Base-by-base conservation (phyloP, 2,113 vertebrate species). In the Callospermophilus lateralis region DNA sequence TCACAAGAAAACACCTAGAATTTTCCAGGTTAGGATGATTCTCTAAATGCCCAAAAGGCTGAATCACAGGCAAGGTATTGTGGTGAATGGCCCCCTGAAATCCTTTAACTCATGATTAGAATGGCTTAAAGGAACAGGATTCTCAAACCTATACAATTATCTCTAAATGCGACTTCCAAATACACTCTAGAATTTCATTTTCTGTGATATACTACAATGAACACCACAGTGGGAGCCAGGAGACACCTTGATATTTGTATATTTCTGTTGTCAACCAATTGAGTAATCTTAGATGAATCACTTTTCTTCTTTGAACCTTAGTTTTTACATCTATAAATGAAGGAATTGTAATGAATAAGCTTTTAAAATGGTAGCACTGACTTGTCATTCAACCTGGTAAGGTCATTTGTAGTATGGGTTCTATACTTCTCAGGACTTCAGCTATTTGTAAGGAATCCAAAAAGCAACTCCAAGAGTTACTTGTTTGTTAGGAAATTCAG, bases 111-210 rank as follows among this genome's bases (percentile, higher is more conserved):
- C 11, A 42, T 26, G 67, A 6, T 6, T 45, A 53, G 53, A 94
- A 84, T 8, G 77, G 22, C 24, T 90, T 39, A 94, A 51, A 30
- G 58, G 63, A 89, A 68, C 26, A 83, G 32, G 5, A 72, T 94
- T 39, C 42, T 76, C 20, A 84, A 83, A 9, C 15, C 2, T 70
- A 34, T 55, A 74, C 4, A 72, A 32, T 63, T 22, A 55, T 70
- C 24, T 94, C 72, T 78, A 34, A 84, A 63, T 34, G 10, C 67
- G 89, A 83, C 30, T 90, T 95, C 39, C 37, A 96, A 96, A 67
- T 39, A 77, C 8, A 92, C 8, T 30, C 2, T 10, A 78, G 4
- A 78, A 68, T 91, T 92, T 93, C 28, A 74, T 93, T 93, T 96
- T 86, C 30, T 87, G 22, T 85, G 1, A 16, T 83, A 85, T 28